Evolutionary conservation across 2,113 vertebrate genomes (phyloP).

Genomic region (Ginglymostoma cirratum): DNA sequence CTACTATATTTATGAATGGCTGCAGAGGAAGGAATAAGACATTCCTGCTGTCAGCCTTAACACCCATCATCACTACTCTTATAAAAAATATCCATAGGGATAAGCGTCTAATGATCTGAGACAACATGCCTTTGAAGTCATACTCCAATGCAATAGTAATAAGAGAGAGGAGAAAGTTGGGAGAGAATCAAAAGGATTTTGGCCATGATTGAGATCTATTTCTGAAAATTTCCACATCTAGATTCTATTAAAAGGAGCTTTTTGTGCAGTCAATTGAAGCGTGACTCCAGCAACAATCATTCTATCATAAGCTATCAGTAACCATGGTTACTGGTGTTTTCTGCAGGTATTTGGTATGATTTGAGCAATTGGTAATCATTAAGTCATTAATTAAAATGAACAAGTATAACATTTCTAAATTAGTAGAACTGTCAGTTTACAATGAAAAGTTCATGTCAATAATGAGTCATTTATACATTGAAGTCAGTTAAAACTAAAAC

Average conservation of each 20-base stretch:
- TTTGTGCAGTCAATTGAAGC: constrained; percentile 1
- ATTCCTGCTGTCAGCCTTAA: not conserved
- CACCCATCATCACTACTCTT: not conserved
- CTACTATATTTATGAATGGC: not conserved
- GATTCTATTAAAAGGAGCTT: not conserved
- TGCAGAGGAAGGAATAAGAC: not conserved
- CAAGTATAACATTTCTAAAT: constrained; percentile 6
- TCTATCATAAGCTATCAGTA: not conserved
- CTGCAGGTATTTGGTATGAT: not conserved
- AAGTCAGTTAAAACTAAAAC: not conserved
- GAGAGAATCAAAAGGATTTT: not conserved
- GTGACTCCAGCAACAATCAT: not conserved
- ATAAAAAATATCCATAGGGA: not conserved
- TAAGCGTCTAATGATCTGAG: not conserved
- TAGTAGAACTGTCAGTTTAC: not conserved
- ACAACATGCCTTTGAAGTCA: not conserved
- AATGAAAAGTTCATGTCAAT: not conserved
- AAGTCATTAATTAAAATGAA: constrained; percentile 18
- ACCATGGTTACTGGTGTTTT: not conserved
- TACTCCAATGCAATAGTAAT: not conserved
- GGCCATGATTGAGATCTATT: not conserved
- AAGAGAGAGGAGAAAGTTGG: not conserved
- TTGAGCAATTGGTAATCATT: constrained; percentile 1
- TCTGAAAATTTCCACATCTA: not conserved
- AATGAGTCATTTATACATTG: not conserved